Evolutionary conservation across 2,888 invertebrate species (phyloP).

Genomic region (Agonopterix arenella): DNA sequence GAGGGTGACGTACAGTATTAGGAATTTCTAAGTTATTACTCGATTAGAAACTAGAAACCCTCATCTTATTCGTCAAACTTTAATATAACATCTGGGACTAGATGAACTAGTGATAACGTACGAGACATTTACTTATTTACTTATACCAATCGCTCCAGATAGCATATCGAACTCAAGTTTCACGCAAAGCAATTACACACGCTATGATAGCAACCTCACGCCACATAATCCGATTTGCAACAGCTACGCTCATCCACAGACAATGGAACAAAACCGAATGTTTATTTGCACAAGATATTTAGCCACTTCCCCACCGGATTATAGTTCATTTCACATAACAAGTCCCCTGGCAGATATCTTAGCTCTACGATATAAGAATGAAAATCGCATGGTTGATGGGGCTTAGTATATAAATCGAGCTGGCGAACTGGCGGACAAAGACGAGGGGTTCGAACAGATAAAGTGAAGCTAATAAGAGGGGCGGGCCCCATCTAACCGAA

Average conservation of each 20-base stretch:
- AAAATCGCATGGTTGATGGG: too few relatives aligned
- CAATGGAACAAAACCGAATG: constrained; percentile 63
- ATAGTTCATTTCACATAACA: constrained; percentile 10
- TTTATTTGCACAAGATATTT: constrained; percentile 77
- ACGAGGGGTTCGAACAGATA: constrained; percentile 58
- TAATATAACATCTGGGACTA: too few relatives aligned
- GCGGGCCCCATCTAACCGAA: constrained; percentile 43
- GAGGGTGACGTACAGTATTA: too few relatives aligned
- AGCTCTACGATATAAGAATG: too few relatives aligned
- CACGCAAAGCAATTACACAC: constrained; percentile 38
- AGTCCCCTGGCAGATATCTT: too few relatives aligned
- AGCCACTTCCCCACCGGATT: constrained; percentile 73
- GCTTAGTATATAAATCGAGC: too few relatives aligned
- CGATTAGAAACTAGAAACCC: too few relatives aligned
- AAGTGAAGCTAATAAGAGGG: constrained; percentile 64
- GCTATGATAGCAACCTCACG: constrained; percentile 52
- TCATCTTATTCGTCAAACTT: too few relatives aligned
- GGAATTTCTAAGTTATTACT: too few relatives aligned
- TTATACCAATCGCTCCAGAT: constrained; percentile 4
- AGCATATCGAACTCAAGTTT: constrained; percentile 17
- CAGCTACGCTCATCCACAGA: constrained; percentile 54
- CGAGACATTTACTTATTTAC: too few relatives aligned
- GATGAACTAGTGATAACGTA: too few relatives aligned
- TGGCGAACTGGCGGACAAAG: constrained; percentile 43
- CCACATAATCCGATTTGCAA: constrained; percentile 67